A percentile compares a stretch with the other conserved stretches of the same genome.
phyloP scores from a whole-genome alignment of 2,113 vertebrate genomes.

The Gobiocypris rarus region DNA sequence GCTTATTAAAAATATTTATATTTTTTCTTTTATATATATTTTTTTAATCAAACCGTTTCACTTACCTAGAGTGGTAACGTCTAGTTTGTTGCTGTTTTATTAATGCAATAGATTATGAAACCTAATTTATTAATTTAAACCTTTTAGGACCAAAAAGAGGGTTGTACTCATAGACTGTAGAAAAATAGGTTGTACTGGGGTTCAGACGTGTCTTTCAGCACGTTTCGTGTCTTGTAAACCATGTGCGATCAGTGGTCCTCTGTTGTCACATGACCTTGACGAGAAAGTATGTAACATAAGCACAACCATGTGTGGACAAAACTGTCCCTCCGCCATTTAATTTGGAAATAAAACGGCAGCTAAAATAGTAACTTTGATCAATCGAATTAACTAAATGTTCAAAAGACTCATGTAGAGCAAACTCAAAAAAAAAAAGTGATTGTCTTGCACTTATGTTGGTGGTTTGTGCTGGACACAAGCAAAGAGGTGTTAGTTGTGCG shows the following conservation, averaged over 20 bases:
- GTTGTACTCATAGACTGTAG: no score
- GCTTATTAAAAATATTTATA: no score
- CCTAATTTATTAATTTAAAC: neutral
- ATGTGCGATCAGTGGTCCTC: neutral
- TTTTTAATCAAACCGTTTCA: neutral
- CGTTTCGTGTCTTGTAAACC: neutral
- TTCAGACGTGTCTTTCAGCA: neutral
- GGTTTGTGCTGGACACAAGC: neutral
- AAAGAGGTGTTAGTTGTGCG: neutral
- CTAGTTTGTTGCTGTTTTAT: neutral
- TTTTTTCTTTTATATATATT: neutral
- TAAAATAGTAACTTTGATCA: neutral
- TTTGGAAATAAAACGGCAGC: neutral
- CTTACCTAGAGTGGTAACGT: neutral
- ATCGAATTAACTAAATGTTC: neutral
- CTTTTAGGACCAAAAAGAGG: neutral
- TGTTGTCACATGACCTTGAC: constrained; percentile 5
- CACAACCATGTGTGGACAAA: neutral
- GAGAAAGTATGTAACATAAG: neutral
- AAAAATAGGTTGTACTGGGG: no score
- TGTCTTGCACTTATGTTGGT: neutral
- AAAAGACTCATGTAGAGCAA: neutral
- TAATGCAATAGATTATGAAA: neutral
- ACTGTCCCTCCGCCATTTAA: neutral
- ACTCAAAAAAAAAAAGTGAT: neutral